These are phyloP conservation scores for Platalea minor DNA, from an alignment of 2,797 vertebrate genomes.

Conservation along the genomic window DNA sequence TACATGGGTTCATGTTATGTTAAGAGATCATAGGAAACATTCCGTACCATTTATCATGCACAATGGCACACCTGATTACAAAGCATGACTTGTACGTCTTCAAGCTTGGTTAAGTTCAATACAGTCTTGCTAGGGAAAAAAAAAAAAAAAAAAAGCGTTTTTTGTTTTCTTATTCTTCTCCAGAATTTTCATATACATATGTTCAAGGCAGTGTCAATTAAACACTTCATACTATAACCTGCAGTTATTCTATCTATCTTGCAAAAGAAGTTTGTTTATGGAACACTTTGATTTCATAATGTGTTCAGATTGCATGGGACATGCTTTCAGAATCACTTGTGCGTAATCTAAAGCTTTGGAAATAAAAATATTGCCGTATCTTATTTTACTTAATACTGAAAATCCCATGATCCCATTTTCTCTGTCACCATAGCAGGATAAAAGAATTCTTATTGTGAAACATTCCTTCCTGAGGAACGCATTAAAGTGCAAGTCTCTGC, in stretches of 20 bases:
- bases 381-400: slow-evolving; percentile 34
- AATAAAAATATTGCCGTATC: slow-evolving; percentile 1
- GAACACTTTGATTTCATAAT: not conserved
- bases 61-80: not conserved
- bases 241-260: not conserved
- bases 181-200: not conserved
- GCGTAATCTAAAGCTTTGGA: slow-evolving; percentile 17
- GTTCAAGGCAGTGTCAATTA: not conserved
- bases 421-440: slow-evolving; percentile 18
- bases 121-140: not conserved
- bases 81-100: not conserved
- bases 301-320: slow-evolving; percentile 33
- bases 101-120: not conserved
- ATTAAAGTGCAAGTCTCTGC: slow-evolving; percentile 46
- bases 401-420: slow-evolving; percentile 30
- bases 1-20: not conserved
- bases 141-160: not conserved
- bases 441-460: slow-evolving; percentile 47
- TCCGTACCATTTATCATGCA: not conserved
- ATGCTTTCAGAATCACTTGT: slow-evolving; percentile 20
- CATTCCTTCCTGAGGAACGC: slow-evolving; percentile 56
- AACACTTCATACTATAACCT: not conserved
- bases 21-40: not conserved
- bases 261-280: slow-evolving; percentile 12
- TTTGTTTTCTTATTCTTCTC: not conserved